Evolutionary conservation across 2,888 invertebrate genomes (phyloP).

Genomic region (Rhaphigaster nebulosa): DNA sequence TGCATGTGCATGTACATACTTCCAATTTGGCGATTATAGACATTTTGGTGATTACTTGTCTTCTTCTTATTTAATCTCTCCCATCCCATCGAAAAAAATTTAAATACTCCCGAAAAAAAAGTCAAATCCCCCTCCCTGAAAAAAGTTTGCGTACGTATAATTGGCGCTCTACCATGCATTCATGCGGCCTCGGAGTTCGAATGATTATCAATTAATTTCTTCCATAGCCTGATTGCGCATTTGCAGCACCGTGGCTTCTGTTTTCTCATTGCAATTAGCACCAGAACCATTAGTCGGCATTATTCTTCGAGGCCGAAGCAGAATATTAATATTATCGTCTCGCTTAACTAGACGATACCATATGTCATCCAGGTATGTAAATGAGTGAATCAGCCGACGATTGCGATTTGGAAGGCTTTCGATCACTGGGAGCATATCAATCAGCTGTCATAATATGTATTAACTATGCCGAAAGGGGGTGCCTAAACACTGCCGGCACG

Average conservation of each 20-base stretch:
- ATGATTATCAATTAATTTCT: no score
- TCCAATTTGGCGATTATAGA: no score
- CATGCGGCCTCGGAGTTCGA: no score
- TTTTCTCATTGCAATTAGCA: background rate
- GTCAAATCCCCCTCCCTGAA: no score
- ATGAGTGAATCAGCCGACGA: background rate
- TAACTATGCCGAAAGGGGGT: slow-evolving; percentile 20
- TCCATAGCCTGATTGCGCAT: background rate
- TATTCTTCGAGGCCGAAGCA: background rate
- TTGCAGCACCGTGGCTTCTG: background rate
- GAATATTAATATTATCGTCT: background rate
- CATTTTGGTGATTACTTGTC: no score
- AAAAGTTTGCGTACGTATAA: no score
- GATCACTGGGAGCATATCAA: slow-evolving; percentile 1
- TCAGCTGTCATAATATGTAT: slow-evolving; percentile 10
- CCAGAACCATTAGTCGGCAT: background rate
- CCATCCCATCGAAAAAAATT: no score
- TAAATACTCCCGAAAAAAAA: no score
- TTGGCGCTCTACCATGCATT: no score
- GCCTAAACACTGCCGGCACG: slow-evolving; percentile 9
- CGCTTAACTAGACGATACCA: background rate
- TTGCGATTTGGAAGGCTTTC: slow-evolving; percentile 5
- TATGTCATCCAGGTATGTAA: background rate
- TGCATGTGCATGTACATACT: no score
- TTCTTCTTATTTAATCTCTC: no score